Evolutionary conservation across 2,113 vertebrate species (phyloP), one percentile per base, ranked within the genome.

Genomic region (Erythrocercus mccallii): DNA sequence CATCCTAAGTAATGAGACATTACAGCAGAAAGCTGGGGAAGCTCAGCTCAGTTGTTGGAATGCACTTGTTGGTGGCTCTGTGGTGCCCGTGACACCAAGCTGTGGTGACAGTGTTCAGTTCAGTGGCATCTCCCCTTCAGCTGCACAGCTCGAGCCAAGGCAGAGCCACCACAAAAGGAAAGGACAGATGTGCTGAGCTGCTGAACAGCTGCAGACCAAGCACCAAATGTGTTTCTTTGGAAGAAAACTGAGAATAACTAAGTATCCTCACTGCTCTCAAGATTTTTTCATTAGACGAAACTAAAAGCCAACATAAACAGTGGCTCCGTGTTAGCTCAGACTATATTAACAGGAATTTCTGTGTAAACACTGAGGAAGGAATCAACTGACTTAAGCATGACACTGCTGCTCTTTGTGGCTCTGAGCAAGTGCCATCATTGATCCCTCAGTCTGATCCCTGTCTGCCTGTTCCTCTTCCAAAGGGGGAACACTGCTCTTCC

Each of bases 61-160:
- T 2, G 15, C 64, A 10, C 18, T n/a, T n/a, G n/a, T n/a, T 21
- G 6, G 13, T 5, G 25, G 69, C 66, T 69, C 89, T 5, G 31
- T 7, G 28, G 10, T 1, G 1, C 12, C 48, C 0, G 0, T 10
- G 10, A 38, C 64, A 11, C 58, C 0, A 4, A 57, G 61, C 72
- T 33, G 40, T 11, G 30, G 6, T 2, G 1, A 30, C 45, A 19
- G 1, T 14, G 6, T 6, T 37, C 65, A 7, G 47, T 13, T 23
- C 79, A 54, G 9, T 61, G 18, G 31, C 48, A 69, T 31, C 57
- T 24, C 35, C 45, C 37, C 9, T 51, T 4, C 21, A 21, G 69
- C 31, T 10, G 28, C 22, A 4, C 11, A 8, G 42, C 3, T 11
- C 2, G 11, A 61, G 44, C 5, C 21, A 17, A 8, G 4, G 4